Evolutionary conservation across 1,140 invertebrate genomes (phyloP).

Genomic region (Micrasema minimum): DNA sequence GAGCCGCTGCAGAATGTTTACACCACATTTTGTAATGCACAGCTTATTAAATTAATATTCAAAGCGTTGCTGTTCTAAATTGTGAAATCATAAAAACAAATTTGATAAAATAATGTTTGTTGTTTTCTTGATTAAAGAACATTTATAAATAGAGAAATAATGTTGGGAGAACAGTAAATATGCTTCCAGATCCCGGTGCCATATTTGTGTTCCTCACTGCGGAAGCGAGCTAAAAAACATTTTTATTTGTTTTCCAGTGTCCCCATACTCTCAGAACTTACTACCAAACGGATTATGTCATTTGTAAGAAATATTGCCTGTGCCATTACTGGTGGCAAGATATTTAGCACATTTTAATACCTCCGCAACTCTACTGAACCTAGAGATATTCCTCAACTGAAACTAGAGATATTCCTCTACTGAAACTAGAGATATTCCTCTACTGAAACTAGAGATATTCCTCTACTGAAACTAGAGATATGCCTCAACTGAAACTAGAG

Average conservation of each 20-base stretch:
- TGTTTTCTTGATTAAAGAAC: slow-evolving; percentile 18
- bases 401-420: too few relatives aligned
- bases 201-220: slow-evolving; percentile 28
- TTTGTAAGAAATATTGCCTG: slow-evolving; percentile 48
- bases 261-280: slow-evolving; percentile 48
- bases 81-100: slow-evolving; percentile 11
- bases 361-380: not conserved
- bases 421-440: too few relatives aligned
- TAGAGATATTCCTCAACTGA: too few relatives aligned
- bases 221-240: slow-evolving; percentile 49
- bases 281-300: slow-evolving; percentile 47
- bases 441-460: too few relatives aligned
- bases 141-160: slow-evolving; percentile 17
- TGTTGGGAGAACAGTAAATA: slow-evolving; percentile 11
- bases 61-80: slow-evolving; percentile 13
- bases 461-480: too few relatives aligned
- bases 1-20: slow-evolving; percentile 5
- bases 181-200: slow-evolving; percentile 48
- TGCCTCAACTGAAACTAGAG: too few relatives aligned
- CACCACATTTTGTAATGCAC: slow-evolving; percentile 28
- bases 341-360: slow-evolving; percentile 31
- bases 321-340: slow-evolving; percentile 38
- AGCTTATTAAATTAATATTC: slow-evolving; percentile 33
- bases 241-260: slow-evolving; percentile 54
- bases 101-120: slow-evolving; percentile 25